Percentiles rank a stretch among this genome's conserved stretches.
phyloP scores from a whole-genome alignment of 2,113 vertebrate genomes.

The Anarhynchus alexandrinus region DNA sequence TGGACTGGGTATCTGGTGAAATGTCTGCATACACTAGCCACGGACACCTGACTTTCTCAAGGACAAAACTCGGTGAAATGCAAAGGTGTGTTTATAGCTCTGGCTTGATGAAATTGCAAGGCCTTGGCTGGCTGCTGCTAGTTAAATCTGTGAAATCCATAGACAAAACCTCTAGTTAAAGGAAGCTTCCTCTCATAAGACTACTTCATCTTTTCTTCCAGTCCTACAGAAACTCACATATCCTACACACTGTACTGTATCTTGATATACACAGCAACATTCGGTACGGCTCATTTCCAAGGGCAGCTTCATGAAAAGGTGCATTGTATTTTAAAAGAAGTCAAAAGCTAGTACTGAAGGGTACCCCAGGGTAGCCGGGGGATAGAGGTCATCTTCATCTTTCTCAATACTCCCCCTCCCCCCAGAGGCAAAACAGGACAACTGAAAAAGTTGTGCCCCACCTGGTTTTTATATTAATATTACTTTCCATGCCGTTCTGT shows the following conservation, averaged over 20 bases:
- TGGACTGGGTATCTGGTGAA: constrained; percentile 49
- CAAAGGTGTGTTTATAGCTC: constrained; percentile 34
- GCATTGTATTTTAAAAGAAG: background rate
- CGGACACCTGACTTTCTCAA: constrained; percentile 56
- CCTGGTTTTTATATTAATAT: constrained; percentile 3
- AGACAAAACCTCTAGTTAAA: background rate
- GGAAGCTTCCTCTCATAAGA: background rate
- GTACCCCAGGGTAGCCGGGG: background rate
- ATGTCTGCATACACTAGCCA: constrained; percentile 30
- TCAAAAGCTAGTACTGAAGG: background rate
- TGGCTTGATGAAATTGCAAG: background rate
- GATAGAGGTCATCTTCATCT: background rate
- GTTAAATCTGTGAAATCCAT: background rate
- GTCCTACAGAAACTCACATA: background rate
- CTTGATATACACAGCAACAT: background rate
- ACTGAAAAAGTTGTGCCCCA: background rate
- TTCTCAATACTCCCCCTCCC: background rate
- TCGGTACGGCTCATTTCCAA: background rate
- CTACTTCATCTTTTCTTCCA: background rate
- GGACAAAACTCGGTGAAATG: constrained; percentile 8
- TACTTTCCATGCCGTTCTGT: background rate
- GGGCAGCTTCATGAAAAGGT: constrained; percentile 2
- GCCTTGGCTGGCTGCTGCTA: background rate
- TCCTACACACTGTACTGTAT: background rate
- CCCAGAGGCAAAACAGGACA: background rate